phyloP scores from a whole-genome alignment of 2,888 invertebrate species.

The Cactoblastis cactorum region DNA sequence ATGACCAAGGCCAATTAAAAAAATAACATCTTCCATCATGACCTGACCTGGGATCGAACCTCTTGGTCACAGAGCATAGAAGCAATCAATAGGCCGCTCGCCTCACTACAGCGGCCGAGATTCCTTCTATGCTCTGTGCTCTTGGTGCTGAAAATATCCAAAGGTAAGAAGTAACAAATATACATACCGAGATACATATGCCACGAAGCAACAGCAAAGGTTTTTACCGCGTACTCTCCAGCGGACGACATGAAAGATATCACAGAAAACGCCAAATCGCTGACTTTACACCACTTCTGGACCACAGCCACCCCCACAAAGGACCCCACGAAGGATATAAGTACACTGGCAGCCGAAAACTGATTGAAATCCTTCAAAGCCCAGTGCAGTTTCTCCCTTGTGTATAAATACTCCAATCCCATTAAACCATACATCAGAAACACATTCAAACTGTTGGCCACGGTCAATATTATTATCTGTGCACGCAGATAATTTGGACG shows the following conservation, averaged over 20 bases:
- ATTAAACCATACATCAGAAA: constrained; percentile 57
- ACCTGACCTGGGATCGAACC: too few species aligned
- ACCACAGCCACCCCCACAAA: constrained; percentile 79
- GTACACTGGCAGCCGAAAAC: constrained; percentile 73
- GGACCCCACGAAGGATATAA: constrained; percentile 77
- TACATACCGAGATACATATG: constrained; percentile 76
- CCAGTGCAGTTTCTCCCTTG: constrained; percentile 83
- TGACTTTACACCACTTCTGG: constrained; percentile 63
- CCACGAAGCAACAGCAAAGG: constrained; percentile 53
- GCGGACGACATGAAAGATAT: constrained; percentile 48
- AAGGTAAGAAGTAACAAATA: too few species aligned
- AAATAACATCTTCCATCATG: too few species aligned
- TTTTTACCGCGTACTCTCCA: constrained; percentile 52
- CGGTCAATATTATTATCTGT: constrained; percentile 69
- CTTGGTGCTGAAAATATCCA: too few species aligned
- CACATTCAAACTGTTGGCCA: constrained; percentile 46
- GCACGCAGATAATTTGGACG: constrained; percentile 77
- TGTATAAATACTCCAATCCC: constrained; percentile 81
- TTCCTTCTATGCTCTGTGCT: too few species aligned
- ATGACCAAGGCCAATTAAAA: too few species aligned
- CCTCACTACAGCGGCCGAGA: too few species aligned
- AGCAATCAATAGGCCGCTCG: too few species aligned
- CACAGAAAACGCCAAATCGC: constrained; percentile 59
- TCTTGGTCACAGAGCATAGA: too few species aligned
- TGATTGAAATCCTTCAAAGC: constrained; percentile 80